These are phyloP conservation scores for Cataglyphis altisquamis DNA, from an alignment of 2,888 invertebrate species.

Conservation along the genomic window DNA sequence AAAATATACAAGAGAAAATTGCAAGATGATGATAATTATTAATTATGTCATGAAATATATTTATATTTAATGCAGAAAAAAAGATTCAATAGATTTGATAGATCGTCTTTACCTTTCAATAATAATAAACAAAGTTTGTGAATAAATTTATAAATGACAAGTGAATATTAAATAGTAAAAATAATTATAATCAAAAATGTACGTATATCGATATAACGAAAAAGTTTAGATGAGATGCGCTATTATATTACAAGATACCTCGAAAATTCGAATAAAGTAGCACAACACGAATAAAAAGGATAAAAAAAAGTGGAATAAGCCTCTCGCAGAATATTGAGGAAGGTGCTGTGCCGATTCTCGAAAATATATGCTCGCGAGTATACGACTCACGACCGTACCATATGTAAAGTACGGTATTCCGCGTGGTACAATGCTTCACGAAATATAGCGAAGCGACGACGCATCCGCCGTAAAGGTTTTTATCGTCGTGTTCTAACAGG, in stretches of 20 bases:
- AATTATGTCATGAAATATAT: not conserved
- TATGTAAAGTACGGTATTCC: slow-evolving; percentile 45
- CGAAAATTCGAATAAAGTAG: slow-evolving; percentile 30
- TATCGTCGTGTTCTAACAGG: slow-evolving; percentile 31
- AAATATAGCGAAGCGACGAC: slow-evolving; percentile 31
- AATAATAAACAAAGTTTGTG: not conserved
- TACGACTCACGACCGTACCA: slow-evolving; percentile 30
- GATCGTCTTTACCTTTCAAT: not conserved
- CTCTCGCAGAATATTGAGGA: slow-evolving; percentile 30
- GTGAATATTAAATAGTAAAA: not conserved
- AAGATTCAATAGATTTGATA: not conserved
- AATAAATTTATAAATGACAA: not conserved
- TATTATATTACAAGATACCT: not conserved
- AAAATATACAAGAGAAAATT: slow-evolving; percentile 1
- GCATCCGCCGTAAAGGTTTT: slow-evolving; percentile 47
- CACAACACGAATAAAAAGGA: not conserved
- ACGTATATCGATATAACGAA: not conserved
- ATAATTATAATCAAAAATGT: not conserved
- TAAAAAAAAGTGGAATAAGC: slow-evolving; percentile 25
- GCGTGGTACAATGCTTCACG: slow-evolving; percentile 37
- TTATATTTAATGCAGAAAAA: not conserved
- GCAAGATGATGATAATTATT: not conserved
- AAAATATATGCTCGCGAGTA: slow-evolving; percentile 38
- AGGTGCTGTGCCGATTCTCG: slow-evolving; percentile 7
- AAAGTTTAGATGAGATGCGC: not conserved